A percentile compares a stretch with the other conserved stretches of the same genome.
phyloP scores from a whole-genome alignment of 2,797 vertebrate species.

The Aselliscus stoliczkanus region DNA sequence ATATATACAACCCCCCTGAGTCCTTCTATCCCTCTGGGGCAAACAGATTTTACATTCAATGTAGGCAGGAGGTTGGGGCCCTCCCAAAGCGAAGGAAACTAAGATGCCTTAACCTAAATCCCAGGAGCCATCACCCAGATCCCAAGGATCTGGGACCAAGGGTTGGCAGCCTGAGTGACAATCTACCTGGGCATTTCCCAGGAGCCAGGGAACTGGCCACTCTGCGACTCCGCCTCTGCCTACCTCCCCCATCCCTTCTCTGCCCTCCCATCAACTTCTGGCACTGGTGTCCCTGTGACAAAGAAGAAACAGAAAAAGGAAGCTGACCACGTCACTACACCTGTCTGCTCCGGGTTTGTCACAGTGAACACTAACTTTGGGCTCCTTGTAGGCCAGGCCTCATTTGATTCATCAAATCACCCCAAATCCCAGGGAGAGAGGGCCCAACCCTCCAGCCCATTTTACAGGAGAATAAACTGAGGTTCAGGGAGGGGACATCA shows the following conservation, averaged over 20 bases:
- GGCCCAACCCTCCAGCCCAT: neutral
- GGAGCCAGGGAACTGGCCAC: neutral
- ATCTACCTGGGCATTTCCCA: neutral
- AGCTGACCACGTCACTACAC: neutral
- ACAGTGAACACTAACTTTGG: accelerated
- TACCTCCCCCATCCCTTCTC: neutral
- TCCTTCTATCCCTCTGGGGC: neutral
- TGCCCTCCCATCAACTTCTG: neutral
- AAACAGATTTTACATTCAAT: neutral
- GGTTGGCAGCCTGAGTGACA: neutral
- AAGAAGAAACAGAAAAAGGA: neutral
- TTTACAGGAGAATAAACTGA: neutral
- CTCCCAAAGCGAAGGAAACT: neutral
- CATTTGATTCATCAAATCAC: accelerated
- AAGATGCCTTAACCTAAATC: neutral
- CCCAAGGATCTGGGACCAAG: neutral
- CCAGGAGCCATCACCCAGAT: neutral
- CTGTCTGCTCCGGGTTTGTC: accelerated
- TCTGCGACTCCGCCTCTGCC: neutral
- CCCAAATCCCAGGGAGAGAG: neutral
- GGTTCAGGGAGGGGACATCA: accelerated
- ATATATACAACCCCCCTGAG: neutral
- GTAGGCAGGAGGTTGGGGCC: neutral
- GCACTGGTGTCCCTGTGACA: neutral
- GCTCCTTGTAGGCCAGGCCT: neutral